These are phyloP conservation scores for Antidorcas marsupialis DNA, from an alignment of 2,113 vertebrate species.

Conservation along the genomic window DNA sequence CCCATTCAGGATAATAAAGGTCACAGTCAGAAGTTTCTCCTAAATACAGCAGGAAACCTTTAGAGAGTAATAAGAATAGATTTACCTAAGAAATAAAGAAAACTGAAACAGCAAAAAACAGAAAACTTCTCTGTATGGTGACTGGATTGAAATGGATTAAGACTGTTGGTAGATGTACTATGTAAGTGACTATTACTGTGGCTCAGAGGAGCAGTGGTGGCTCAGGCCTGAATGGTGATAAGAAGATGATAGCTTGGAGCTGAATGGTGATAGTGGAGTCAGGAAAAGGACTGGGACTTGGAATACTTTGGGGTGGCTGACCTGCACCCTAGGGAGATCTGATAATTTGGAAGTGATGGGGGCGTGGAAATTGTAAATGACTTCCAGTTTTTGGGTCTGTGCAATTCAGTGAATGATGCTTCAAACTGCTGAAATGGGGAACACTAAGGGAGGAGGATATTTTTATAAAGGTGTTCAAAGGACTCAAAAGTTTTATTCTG, in stretches of 20 bases:
- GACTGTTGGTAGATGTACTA: neutral
- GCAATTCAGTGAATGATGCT: neutral
- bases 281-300: neutral
- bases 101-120: neutral
- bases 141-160: neutral
- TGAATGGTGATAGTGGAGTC: neutral
- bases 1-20: neutral
- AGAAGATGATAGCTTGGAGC: neutral
- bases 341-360: neutral
- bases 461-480: neutral
- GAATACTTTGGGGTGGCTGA: neutral
- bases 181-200: rapidly evolving
- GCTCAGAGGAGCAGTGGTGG: too few species aligned
- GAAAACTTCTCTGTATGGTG: neutral
- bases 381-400: neutral
- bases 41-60: neutral
- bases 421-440: neutral
- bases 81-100: neutral
- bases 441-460: neutral
- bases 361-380: neutral
- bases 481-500: neutral
- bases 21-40: neutral
- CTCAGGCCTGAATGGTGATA: neutral
- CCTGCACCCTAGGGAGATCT: neutral
- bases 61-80: neutral